Evolutionary conservation across 1,140 invertebrate species (phyloP), one percentile per base, ranked within the genome.

Genomic region (Acromyrmex echinatior): DNA sequence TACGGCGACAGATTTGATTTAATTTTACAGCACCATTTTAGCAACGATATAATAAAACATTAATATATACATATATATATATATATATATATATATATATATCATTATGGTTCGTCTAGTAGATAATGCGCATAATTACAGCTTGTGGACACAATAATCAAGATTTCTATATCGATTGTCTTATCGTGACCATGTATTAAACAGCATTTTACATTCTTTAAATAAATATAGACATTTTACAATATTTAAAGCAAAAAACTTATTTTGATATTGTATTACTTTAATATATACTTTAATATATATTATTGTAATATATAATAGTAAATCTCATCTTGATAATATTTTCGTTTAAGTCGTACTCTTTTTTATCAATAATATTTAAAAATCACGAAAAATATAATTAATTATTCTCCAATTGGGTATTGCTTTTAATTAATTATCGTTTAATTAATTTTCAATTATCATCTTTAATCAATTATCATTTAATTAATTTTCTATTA

Each of bases 11-110:
- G 31, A 51, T 53, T 51, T 21, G 53, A 87, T 82, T 76, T 21
- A 88, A 63, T 60, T 79, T 86, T 68, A 79, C n/a, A 45, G 14
- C 0, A 14, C 9, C 65, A 49, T 58, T 77, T 74, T 28, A 86
- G 28, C 31, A 14, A 68, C 16, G 16, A n/a, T 7, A 53, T 81
- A 81, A 88, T 89, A 70, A 73, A 89, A 89, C 45, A 16, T 21
- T 28, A 45, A 45, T 77, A 63, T 63, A 31, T 31, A 31, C 3
- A 31, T 31, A 31, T 0, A 31, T 3, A 3, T 31, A 31, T 31
- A 12, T 31, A 31, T 31, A 12, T 31, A 31, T 31, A 31, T 31
- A 31, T 3, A 31, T 3, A 31, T 31, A 31, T 31, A 31, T 31
- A 12, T 60, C 25, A 79, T 65, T 66, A 66, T n/a, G 28, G 39